These are phyloP conservation scores for Acleris sparsana DNA, from an alignment of 2,888 invertebrate species.

Conservation along the genomic window DNA sequence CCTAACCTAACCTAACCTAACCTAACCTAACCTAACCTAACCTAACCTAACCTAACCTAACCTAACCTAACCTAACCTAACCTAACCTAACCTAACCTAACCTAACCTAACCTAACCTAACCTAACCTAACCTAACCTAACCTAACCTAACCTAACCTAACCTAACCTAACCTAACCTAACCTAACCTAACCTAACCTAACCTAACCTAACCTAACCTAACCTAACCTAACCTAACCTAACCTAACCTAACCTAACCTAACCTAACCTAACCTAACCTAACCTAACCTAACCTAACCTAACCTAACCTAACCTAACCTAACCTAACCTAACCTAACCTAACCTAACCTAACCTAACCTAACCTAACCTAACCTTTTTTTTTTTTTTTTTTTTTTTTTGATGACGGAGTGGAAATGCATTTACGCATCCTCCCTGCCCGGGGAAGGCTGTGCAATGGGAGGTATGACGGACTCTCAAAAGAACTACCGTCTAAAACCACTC, in stretches of 20 bases:
- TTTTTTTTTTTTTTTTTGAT: too few relatives aligned
- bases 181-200: slow-evolving; percentile 30
- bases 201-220: slow-evolving; percentile 30
- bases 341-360: slow-evolving; percentile 34
- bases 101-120: slow-evolving; percentile 29
- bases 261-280: slow-evolving; percentile 32
- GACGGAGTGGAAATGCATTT: too few relatives aligned
- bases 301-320: slow-evolving; percentile 34
- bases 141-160: neutral
- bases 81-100: slow-evolving; percentile 29
- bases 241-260: slow-evolving; percentile 34
- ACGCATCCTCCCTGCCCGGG: too few relatives aligned
- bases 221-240: slow-evolving; percentile 33
- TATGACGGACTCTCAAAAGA: too few relatives aligned
- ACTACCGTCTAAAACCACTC: too few relatives aligned
- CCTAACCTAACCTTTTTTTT: slow-evolving; percentile 28
- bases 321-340: slow-evolving; percentile 34
- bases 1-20: slow-evolving; percentile 30
- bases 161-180: neutral
- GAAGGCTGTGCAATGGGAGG: too few relatives aligned
- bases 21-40: slow-evolving; percentile 28
- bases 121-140: slow-evolving; percentile 18
- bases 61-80: slow-evolving; percentile 29
- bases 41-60: slow-evolving; percentile 29
- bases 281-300: slow-evolving; percentile 34